Evolutionary conservation across 2,888 invertebrate species (phyloP), one percentile per base, ranked within the genome.

Genomic region (Drosophila diplacantha): DNA sequence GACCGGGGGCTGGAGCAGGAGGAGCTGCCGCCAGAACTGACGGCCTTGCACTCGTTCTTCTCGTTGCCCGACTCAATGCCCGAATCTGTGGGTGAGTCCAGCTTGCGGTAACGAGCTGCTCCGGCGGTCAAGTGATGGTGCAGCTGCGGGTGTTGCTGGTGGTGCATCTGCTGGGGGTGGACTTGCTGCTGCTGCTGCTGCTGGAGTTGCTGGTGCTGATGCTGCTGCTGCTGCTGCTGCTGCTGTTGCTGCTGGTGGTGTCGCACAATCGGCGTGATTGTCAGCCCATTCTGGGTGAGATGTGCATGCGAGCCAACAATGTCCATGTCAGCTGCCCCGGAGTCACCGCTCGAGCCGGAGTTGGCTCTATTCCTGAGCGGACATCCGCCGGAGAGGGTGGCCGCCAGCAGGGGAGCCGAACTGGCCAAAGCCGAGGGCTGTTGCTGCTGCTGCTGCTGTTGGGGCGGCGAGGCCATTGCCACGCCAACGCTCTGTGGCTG

Each of bases 51-150:
- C 86, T 95, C 95, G 65, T 94, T 92, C 85, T 95, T 95, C 81
- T 96, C 96, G 66, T 96, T 96, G 35, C 96, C 96, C 9, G 95
- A 95, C 87, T 97, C 97, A 85, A 97, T 96, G 47, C 96, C 97
- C 53, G 96, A 96, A 88, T 97, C 97, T 71, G 95, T 96, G 29
- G 96, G 96, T 12, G 96, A 96, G 85, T 96, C 96, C 56, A 96
- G 90, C 86, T 96, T 96, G 74, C 96, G 92, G 87, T 94, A 94
- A 58, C 94, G 92, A 3, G 69, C 71, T 24, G 71, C 72, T 5
- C 83, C 77, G 74, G 88, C 88, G 11, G 85, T 85, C 64, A 85
- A 52, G 29, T 81, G 81, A 56, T 81, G 84, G 39, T 68, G 84
- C 65, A 71, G 52, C 62, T 75, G 83, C 43, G 73, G 85, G 73